Conservation (phyloP, 2,888 invertebrate species). For the Laspeyria flexula region DNA sequence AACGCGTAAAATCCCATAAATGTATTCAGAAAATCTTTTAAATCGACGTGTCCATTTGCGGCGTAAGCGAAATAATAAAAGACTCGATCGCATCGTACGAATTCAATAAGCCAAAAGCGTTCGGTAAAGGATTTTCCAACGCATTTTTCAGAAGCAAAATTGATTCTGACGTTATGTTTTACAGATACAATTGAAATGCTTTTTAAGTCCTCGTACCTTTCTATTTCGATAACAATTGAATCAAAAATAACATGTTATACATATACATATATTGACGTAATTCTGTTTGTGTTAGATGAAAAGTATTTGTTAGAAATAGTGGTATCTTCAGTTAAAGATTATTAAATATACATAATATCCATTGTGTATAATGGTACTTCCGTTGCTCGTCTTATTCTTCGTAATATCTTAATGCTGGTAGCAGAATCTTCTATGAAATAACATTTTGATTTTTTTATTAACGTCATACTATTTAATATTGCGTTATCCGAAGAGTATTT, state of each 20-base stretch:
- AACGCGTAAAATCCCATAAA: conserved; percentile 67
- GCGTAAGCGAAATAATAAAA: conserved; percentile 43
- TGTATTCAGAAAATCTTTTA: conserved; percentile 55
- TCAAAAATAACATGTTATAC: conserved; percentile 14
- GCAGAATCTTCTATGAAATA: too few relatives aligned
- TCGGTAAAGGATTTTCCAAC: conserved; percentile 40
- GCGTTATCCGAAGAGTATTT: not conserved
- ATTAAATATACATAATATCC: too few relatives aligned
- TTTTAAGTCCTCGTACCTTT: conserved; percentile 20
- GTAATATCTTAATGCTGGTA: too few relatives aligned
- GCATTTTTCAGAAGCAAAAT: conserved; percentile 37
- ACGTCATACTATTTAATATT: too few relatives aligned
- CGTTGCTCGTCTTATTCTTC: too few relatives aligned
- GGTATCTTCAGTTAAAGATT: too few relatives aligned
- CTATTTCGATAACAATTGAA: conserved; percentile 43
- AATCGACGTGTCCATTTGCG: conserved; percentile 49
- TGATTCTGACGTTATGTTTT: conserved; percentile 32
- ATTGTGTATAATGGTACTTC: too few relatives aligned
- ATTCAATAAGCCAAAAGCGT: conserved; percentile 44
- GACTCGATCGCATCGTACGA: conserved; percentile 32
- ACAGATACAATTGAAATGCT: conserved; percentile 28
- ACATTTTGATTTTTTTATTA: too few relatives aligned
- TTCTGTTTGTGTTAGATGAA: not conserved
- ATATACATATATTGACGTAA: not conserved
- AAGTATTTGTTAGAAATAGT: too few relatives aligned